phyloP scores from a whole-genome alignment of 2,888 invertebrate species.

The Caradrina clavipalpis region DNA sequence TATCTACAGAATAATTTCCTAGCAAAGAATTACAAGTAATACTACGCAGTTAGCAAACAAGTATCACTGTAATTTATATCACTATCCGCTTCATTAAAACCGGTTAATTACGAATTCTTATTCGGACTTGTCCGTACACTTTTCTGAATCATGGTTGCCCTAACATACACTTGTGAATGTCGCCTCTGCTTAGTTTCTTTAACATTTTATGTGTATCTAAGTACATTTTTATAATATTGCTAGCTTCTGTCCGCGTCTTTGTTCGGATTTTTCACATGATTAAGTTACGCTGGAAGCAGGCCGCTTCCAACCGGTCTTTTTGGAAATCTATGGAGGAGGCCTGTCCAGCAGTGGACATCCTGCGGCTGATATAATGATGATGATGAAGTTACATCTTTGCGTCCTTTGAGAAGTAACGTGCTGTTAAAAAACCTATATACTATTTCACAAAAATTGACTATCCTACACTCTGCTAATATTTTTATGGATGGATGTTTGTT shows the following conservation, averaged over 20 bases:
- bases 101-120: slow-evolving; percentile 48
- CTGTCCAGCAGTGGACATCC: too few species aligned
- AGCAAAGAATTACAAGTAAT: slow-evolving; percentile 34
- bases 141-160: slow-evolving; percentile 59
- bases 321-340: too few species aligned
- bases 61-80: slow-evolving; percentile 51
- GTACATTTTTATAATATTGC: slow-evolving; percentile 45
- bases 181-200: slow-evolving; percentile 64
- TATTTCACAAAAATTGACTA: too few species aligned
- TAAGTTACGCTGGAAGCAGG: too few species aligned
- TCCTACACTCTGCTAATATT: slow-evolving; percentile 11
- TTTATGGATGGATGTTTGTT: slow-evolving; percentile 23
- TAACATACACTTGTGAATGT: slow-evolving; percentile 69
- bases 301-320: too few species aligned
- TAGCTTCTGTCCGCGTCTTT: too few species aligned
- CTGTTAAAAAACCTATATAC: too few species aligned
- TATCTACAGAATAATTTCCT: slow-evolving; percentile 30
- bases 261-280: too few species aligned
- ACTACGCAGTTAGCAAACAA: slow-evolving; percentile 41
- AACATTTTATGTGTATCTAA: slow-evolving; percentile 66
- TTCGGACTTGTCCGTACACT: slow-evolving; percentile 42
- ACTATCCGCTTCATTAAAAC: slow-evolving; percentile 39
- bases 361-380: too few species aligned
- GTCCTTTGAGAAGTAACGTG: too few species aligned
- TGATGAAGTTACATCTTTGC: too few species aligned